Conservation (phyloP, 2,113 vertebrate genomes). For the Anolis sagrei region DNA sequence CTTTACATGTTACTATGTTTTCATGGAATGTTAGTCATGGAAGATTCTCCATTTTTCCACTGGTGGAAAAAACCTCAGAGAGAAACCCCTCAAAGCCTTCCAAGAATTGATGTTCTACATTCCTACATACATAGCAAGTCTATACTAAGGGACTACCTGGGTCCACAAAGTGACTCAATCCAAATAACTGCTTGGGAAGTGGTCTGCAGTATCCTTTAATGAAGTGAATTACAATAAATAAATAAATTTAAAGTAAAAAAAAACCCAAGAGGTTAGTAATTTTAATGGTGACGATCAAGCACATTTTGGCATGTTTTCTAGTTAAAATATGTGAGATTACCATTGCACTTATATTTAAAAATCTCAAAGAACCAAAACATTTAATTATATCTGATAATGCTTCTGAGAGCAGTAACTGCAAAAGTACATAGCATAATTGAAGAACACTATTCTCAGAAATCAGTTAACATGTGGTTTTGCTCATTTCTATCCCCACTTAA, state of each 20-base stretch:
- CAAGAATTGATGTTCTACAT: too few relatives aligned
- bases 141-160: too few relatives aligned
- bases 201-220: too few relatives aligned
- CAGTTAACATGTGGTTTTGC: background rate
- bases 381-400: background rate
- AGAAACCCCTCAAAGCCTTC: too few relatives aligned
- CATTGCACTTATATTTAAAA: background rate
- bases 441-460: background rate
- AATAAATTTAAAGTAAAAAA: too few relatives aligned
- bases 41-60: background rate
- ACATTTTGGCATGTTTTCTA: background rate
- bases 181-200: too few relatives aligned
- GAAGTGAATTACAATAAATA: too few relatives aligned
- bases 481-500: background rate
- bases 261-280: background rate
- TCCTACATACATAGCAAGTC: too few relatives aligned
- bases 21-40: background rate
- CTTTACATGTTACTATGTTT: background rate
- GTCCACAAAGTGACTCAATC: too few relatives aligned
- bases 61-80: background rate
- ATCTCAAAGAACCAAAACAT: background rate
- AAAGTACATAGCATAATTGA: constrained; percentile 1
- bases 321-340: background rate
- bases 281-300: background rate
- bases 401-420: background rate